Percentiles rank a stretch among this genome's conserved stretches.
phyloP scores from a whole-genome alignment of 2,113 vertebrate species.

The Podiceps cristatus region DNA sequence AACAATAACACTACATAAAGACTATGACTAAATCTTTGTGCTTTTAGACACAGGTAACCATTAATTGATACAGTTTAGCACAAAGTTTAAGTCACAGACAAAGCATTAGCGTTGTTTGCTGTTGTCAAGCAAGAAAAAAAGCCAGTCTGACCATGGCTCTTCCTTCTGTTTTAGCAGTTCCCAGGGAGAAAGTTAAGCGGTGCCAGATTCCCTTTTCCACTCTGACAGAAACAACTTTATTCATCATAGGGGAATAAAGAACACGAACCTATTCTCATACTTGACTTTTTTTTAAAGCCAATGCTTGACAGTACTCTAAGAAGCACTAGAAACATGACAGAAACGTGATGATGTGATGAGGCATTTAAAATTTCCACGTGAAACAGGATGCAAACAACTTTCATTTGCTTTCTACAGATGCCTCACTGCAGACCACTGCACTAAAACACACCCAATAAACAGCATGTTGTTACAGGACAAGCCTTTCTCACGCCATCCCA shows the following conservation, averaged over 20 bases:
- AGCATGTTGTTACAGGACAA: neutral
- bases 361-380: neutral
- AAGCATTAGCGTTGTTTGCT: rapidly evolving
- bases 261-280: rapidly evolving
- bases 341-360: no score
- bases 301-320: neutral
- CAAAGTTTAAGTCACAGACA: neutral
- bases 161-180: neutral
- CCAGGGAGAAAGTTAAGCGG: rapidly evolving
- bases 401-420: no score
- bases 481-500: neutral
- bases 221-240: neutral
- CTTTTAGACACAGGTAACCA: neutral
- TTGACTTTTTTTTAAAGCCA: neutral
- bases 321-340: neutral
- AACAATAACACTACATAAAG: neutral
- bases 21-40: neutral
- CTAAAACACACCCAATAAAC: neutral
- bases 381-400: neutral
- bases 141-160: neutral
- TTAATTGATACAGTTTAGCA: neutral
- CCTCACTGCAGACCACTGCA: no score
- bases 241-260: neutral
- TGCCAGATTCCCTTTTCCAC: neutral
- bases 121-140: no score